Evolutionary conservation across 1,140 invertebrate genomes (phyloP), one percentile per base, ranked within the genome.

Genomic region (Drosophila lacteicornis): DNA sequence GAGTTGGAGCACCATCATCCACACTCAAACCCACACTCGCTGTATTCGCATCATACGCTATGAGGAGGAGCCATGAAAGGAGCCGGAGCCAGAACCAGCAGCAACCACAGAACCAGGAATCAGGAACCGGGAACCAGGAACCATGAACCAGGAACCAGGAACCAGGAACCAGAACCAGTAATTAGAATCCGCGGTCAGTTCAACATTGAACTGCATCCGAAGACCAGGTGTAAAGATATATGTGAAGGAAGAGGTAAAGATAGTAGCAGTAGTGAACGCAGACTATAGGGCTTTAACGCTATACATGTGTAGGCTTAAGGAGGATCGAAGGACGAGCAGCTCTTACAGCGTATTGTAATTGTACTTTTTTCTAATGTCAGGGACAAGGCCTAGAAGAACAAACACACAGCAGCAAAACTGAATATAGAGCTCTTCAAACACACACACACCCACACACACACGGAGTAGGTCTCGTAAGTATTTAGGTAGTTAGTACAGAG

Each of bases 31-130:
- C 65, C 73, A 43, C 83, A 83, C n/a, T 73, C 61, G 59, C 82
- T 55, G 68, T 79, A 79, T 69, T 86, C 80, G 66, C 69, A 86
- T 83, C 83, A 86, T 66, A 86, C 83, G 78, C 79, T 86, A 38
- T 86, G 53, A 77, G 43, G 65, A 49, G 50, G 15, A 27, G 27
- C 25, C 49, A 30, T 5, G 15, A 51, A 30, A 30, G 38, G 12
- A 47, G 58, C 62, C 46, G 38, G 12, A 47, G 58, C 62, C 46
- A 57, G 58, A 61, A 56, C 55, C 57, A 63, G 68, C 65, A 58
- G 33, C 33, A 36, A 36, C 33, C 9, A 55, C 46, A 51, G 49
- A 61, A 60, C 49, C 51, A 38, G 51, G 58, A 57, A 25, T 25
- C 22, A 30, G 38, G 12, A 47, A 25, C 22, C 22, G 22, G 22